Evolutionary conservation across 1,140 invertebrate genomes (phyloP).

Genomic region (Leptinotarsa undecemlineata): DNA sequence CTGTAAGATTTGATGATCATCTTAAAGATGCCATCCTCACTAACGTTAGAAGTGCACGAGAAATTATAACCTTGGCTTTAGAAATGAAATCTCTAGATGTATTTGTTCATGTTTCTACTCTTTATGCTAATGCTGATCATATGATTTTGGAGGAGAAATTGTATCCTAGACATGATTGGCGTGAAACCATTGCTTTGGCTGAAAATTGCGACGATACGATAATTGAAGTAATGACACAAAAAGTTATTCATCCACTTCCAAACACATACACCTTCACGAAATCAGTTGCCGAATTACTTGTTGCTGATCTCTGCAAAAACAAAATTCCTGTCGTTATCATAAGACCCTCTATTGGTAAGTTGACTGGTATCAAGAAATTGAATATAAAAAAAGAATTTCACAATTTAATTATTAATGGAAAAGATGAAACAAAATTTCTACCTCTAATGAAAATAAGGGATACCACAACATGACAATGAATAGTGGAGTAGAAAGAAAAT

Average conservation of each 20-base stretch:
- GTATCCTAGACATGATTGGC: constrained; percentile 84
- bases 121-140: constrained; percentile 46
- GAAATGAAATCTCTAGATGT: constrained; percentile 64
- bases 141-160: constrained; percentile 71
- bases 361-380: no score
- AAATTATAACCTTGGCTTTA: constrained; percentile 60
- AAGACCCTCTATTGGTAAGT: constrained; percentile 85
- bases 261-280: constrained; percentile 89
- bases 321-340: constrained; percentile 80
- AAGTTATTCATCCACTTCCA: constrained; percentile 73
- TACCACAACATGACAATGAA: no score
- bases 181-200: constrained; percentile 78
- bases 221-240: constrained; percentile 68
- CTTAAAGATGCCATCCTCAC: constrained; percentile 63
- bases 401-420: no score
- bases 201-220: constrained; percentile 75
- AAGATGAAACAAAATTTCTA: no score
- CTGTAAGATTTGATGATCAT: constrained; percentile 81
- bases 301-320: constrained; percentile 67
- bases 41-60: constrained; percentile 61
- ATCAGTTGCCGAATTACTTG: constrained; percentile 75
- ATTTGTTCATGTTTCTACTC: constrained; percentile 64
- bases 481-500: no score
- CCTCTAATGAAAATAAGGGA: no score
- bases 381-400: no score